These are phyloP conservation scores for Anomalospiza imberbis DNA, from an alignment of 2,797 vertebrate species.

Conservation along the genomic window DNA sequence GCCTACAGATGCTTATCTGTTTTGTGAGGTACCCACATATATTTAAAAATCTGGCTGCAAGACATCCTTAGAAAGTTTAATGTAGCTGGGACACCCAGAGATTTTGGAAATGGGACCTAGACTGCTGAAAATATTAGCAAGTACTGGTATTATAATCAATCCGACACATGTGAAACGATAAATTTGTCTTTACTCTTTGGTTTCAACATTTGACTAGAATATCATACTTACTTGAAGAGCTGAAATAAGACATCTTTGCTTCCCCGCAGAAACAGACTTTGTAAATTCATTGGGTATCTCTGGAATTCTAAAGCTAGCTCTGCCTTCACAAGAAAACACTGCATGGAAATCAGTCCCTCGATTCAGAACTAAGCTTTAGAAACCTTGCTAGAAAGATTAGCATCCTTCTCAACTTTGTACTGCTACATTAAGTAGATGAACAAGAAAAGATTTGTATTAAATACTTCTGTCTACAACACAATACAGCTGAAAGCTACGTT, in stretches of 20 bases:
- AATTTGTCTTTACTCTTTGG: not conserved
- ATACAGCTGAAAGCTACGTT: not conserved
- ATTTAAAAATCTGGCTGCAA: not conserved
- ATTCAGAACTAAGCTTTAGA: not conserved
- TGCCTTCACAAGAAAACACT: not conserved
- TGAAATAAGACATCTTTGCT: not conserved
- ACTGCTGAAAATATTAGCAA: constrained; percentile 2
- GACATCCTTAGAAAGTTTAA: not conserved
- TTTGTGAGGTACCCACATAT: not conserved
- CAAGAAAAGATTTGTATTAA: not conserved
- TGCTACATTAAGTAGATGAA: not conserved
- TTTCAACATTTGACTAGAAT: not conserved
- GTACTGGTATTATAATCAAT: not conserved
- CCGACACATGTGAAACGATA: not conserved
- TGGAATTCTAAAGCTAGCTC: not conserved
- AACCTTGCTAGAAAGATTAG: not conserved
- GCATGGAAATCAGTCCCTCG: not conserved
- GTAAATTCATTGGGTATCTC: not conserved
- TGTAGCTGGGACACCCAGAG: not conserved
- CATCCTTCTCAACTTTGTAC: not conserved
- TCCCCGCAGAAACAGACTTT: not conserved
- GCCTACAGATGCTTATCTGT: not conserved
- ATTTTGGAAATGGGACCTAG: not conserved
- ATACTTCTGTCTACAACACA: not conserved
- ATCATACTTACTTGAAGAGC: not conserved